These are phyloP conservation scores for Bemisia tabaci DNA, from an alignment of 1,140 invertebrate species.

Conservation along the genomic window DNA sequence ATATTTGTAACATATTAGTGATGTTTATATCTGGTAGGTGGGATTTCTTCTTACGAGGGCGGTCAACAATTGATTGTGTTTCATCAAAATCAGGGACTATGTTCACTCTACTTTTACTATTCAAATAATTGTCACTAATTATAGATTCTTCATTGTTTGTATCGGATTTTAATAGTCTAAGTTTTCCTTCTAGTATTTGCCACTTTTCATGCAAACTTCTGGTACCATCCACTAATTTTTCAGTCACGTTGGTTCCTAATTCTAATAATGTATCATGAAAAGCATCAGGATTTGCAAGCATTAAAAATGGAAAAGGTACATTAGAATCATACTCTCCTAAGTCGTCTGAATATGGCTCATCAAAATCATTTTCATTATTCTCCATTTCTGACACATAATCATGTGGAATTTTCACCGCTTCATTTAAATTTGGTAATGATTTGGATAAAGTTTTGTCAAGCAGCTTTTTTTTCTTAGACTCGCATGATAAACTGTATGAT, in stretches of 20 bases:
- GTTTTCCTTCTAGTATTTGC: conserved; percentile 17
- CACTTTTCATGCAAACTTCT: conserved; percentile 37
- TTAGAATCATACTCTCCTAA: neutral
- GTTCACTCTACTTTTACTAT: neutral
- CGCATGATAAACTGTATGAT: neutral
- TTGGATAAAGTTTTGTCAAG: neutral
- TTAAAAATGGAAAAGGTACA: conserved; percentile 19
- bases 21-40: conserved; percentile 12
- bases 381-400: conserved; percentile 2
- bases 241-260: conserved; percentile 33
- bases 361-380: conserved; percentile 1
- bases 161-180: conserved; percentile 11
- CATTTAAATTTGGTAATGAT: conserved; percentile 6
- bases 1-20: conserved; percentile 12
- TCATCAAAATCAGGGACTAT: conserved; percentile 5
- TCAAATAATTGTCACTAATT: neutral
- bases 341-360: neutral
- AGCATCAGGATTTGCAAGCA: conserved; percentile 20
- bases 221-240: conserved; percentile 35
- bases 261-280: conserved; percentile 35
- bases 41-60: conserved; percentile 4
- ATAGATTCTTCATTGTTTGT: neutral
- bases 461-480: neutral
- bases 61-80: conserved; percentile 10
- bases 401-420: neutral